Conservation (phyloP, 2,888 invertebrate species). For the Ectemnius cavifrons region DNA sequence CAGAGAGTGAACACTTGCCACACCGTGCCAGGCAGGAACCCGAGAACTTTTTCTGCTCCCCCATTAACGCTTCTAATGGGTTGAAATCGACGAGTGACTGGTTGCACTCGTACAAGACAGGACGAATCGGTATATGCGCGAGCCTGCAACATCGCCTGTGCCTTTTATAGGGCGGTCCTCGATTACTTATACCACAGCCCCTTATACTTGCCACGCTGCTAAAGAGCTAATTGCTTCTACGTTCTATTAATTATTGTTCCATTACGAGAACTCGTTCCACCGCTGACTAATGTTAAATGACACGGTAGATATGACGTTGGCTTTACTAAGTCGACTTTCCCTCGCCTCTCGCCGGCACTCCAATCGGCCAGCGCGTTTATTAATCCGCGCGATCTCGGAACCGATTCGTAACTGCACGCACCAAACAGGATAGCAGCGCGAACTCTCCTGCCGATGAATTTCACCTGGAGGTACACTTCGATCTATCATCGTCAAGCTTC, state of each 20-base stretch:
- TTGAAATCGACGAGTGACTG: constrained; percentile 40
- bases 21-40: background rate
- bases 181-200: no score
- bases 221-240: constrained; percentile 20
- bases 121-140: no score
- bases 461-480: background rate
- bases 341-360: constrained; percentile 28
- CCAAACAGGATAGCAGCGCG: no score
- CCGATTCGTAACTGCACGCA: background rate
- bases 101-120: no score
- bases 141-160: no score
- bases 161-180: no score
- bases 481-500: background rate
- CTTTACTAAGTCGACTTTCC: constrained; percentile 49
- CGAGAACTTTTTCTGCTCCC: constrained; percentile 33
- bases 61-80: constrained; percentile 53
- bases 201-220: background rate
- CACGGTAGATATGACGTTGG: constrained; percentile 30
- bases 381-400: constrained; percentile 19
- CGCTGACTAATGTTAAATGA: constrained; percentile 34
- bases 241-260: constrained; percentile 42
- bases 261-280: constrained; percentile 39
- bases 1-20: constrained; percentile 8
- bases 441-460: no score
- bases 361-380: constrained; percentile 14